Percentiles rank a stretch among this genome's conserved stretches.
Evolutionary conservation across 53 echinoderm and acorn worm species (phyloP).

Genomic region (Astropecten irregularis): DNA sequence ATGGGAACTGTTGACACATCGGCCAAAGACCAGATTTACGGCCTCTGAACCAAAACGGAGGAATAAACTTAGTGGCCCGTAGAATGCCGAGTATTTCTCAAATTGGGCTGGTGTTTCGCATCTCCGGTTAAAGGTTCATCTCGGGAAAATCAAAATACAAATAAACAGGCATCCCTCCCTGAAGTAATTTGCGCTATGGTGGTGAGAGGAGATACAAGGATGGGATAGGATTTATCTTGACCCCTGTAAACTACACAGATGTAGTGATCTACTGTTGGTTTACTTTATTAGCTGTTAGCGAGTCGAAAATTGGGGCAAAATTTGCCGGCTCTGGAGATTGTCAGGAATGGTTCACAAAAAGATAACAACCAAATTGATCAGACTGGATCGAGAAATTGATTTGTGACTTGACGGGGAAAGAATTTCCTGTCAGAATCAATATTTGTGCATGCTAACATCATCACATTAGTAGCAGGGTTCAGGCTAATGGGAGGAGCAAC

Average conservation of each 20-base stretch:
- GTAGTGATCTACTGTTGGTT: conserved; percentile 25
- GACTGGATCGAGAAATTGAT: not conserved
- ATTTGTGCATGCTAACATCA: conserved; percentile 39
- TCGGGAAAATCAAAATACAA: not conserved
- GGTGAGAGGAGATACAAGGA: not conserved
- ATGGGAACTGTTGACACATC: not conserved
- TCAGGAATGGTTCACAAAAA: not conserved
- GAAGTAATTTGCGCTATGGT: conserved; percentile 30
- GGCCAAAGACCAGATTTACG: conserved; percentile 1
- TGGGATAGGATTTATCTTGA: not conserved
- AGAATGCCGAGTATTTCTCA: conserved; percentile 43
- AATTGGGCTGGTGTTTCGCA: not conserved
- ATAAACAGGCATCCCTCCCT: not conserved
- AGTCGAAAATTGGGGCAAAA: conserved; percentile 16
- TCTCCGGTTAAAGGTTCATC: not conserved
- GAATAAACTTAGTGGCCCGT: not conserved
- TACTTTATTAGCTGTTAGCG: conserved; percentile 44
- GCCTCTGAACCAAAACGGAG: not conserved
- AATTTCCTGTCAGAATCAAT: conserved; percentile 42
- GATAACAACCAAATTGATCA: not conserved
- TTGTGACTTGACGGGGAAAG: not conserved
- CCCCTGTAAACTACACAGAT: not conserved
- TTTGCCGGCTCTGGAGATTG: conserved; percentile 9
- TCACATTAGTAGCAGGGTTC: conserved; percentile 11
- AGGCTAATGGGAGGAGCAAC: too few species aligned